phyloP scores from a whole-genome alignment of 1,140 invertebrate species.

The Tetramorium alpestre region DNA sequence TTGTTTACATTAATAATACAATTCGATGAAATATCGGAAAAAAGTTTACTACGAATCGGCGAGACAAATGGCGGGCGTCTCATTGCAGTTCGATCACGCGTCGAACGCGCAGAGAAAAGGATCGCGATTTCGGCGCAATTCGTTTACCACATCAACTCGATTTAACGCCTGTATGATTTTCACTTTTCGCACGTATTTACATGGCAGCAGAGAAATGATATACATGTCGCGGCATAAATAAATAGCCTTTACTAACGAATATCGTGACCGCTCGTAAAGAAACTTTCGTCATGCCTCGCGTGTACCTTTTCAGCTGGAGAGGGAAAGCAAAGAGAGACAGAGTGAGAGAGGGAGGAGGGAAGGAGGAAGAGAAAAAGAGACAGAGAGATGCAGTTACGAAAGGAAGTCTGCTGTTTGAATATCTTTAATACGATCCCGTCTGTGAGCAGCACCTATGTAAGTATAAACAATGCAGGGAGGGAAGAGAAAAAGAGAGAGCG shows the following conservation, averaged over 20 bases:
- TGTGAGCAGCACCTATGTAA: background rate
- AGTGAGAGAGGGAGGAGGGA: background rate
- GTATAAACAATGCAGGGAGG: background rate
- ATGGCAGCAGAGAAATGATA: background rate
- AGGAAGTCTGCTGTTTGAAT: background rate
- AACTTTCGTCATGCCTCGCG: conserved; percentile 27
- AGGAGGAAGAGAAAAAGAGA: background rate
- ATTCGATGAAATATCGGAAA: too few relatives aligned
- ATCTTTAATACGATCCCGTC: conserved; percentile 3
- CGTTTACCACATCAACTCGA: background rate
- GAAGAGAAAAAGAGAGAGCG: background rate
- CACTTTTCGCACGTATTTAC: conserved; percentile 10
- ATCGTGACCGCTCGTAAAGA: conserved; percentile 20
- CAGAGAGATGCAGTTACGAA: conserved; percentile 4
- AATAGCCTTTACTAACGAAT: conserved; percentile 20
- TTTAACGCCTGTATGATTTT: background rate
- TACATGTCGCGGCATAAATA: conserved; percentile 28
- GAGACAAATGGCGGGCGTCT: too few relatives aligned
- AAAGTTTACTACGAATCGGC: too few relatives aligned
- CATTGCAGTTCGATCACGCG: too few relatives aligned
- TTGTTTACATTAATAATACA: background rate
- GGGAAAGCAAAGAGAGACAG: background rate
- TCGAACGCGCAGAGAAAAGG: too few relatives aligned
- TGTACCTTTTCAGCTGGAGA: background rate
- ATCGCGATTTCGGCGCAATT: too few relatives aligned